Evolutionary conservation across 1,140 invertebrate species (phyloP).

Genomic region (Whitmania pigra): DNA sequence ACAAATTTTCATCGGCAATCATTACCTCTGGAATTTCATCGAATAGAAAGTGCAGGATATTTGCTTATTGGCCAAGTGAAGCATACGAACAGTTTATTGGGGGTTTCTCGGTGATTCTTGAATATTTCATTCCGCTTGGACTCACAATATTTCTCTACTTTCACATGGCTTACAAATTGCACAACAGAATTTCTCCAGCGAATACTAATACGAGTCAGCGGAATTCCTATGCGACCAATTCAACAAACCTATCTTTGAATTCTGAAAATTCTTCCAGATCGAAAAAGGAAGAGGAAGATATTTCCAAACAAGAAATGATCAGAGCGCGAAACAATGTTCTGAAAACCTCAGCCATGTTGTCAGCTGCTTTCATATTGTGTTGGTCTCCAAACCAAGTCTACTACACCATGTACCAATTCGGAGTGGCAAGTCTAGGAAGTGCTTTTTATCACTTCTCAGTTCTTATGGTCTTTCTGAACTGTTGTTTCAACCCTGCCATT

Average conservation of each 20-base stretch:
- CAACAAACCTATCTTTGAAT: neutral
- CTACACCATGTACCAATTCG: neutral
- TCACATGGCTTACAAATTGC: neutral
- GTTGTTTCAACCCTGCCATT: constrained; percentile 21
- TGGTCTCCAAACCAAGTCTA: constrained; percentile 7
- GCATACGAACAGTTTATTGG: too few relatives aligned
- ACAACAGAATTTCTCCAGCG: neutral
- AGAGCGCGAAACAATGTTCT: neutral
- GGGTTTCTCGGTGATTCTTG: neutral
- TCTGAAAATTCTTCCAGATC: neutral
- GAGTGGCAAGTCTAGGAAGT: neutral
- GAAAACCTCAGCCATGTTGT: constrained; percentile 4
- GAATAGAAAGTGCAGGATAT: neutral
- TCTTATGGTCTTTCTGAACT: constrained; percentile 20
- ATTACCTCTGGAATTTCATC: neutral
- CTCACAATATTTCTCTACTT: neutral
- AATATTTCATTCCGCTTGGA: constrained; percentile 6
- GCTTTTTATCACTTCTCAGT: constrained; percentile 22
- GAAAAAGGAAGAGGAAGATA: neutral
- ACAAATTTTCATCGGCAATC: neutral
- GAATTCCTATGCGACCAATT: neutral
- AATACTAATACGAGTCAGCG: neutral
- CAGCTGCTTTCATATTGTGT: neutral
- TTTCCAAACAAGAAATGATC: neutral
- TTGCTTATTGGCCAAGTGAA: too few relatives aligned